phyloP scores from a whole-genome alignment of 2,888 invertebrate genomes.

The Pseudococcus longispinus region DNA sequence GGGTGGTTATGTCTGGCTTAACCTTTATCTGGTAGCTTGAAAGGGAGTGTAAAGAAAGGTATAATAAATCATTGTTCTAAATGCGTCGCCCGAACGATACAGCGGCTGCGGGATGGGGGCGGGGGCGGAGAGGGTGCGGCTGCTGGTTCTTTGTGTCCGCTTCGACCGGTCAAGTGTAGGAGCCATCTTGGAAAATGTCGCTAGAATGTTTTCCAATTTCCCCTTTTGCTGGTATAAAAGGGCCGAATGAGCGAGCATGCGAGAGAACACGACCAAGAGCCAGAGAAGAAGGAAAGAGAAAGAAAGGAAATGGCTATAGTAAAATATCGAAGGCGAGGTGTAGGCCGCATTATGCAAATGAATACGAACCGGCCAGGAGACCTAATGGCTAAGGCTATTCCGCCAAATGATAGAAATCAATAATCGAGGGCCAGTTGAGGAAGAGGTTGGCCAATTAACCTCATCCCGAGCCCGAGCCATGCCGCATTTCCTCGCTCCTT shows the following conservation, averaged over 20 bases:
- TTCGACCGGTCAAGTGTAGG: conserved; percentile 58
- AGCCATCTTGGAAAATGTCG: conserved; percentile 60
- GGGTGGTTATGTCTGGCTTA: conserved; percentile 57
- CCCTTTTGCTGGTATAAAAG: conserved; percentile 47
- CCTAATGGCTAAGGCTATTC: conserved; percentile 57
- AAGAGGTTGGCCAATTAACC: conserved; percentile 56
- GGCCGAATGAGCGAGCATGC: background rate
- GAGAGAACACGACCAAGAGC: background rate
- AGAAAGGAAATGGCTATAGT: conserved; percentile 43
- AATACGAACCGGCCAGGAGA: conserved; percentile 56
- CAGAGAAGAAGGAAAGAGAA: background rate
- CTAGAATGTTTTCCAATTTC: conserved; percentile 60
- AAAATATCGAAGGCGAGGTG: conserved; percentile 50
- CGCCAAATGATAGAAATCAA: conserved; percentile 55
- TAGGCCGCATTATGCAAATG: conserved; percentile 58
- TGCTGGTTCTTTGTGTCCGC: conserved; percentile 47
- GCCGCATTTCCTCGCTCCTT: conserved; percentile 38
- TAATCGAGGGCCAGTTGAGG: conserved; percentile 54
- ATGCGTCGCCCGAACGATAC: conserved; percentile 55
- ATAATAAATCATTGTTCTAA: conserved; percentile 59
- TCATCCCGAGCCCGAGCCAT: conserved; percentile 32
- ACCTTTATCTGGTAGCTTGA: conserved; percentile 54
- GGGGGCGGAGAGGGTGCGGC: conserved; percentile 21
- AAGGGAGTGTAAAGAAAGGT: conserved; percentile 55
- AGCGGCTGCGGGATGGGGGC: background rate